Evolutionary conservation across 1,140 invertebrate species (phyloP).

Genomic region (Drosophila subobscura): DNA sequence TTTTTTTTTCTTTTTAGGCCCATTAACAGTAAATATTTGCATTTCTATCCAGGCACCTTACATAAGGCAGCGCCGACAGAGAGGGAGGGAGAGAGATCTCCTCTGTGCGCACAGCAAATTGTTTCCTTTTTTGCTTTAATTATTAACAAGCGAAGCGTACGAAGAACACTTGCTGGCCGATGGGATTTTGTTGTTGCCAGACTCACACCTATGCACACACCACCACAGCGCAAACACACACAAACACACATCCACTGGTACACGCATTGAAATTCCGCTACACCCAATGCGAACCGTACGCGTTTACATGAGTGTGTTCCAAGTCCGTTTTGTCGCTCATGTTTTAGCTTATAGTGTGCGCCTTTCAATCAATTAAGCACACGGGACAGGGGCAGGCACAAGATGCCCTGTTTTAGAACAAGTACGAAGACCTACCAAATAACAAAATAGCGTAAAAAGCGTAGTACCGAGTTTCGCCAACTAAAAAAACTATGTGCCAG

Average conservation of each 20-base stretch:
- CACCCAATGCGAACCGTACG: constrained; percentile 37
- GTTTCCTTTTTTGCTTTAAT: constrained; percentile 50
- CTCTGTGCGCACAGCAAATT: constrained; percentile 20
- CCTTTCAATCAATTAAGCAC: constrained; percentile 15
- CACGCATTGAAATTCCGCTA: constrained; percentile 60
- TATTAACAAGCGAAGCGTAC: constrained; percentile 51
- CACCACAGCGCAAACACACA: constrained; percentile 10
- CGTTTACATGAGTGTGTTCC: constrained; percentile 64
- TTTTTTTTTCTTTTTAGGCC: constrained; percentile 10
- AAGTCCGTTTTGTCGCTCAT: constrained; percentile 41
- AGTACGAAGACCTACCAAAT: constrained; percentile 60
- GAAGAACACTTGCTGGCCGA: constrained; percentile 43
- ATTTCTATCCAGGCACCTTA: constrained; percentile 51
- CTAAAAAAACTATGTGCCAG: constrained; percentile 56
- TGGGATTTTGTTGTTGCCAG: constrained; percentile 53
- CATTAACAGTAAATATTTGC: constrained; percentile 32
- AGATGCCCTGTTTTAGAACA: not conserved
- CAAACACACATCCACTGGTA: constrained; percentile 10
- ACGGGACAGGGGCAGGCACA: not conserved
- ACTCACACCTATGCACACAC: constrained; percentile 27
- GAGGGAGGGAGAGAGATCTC: too few species aligned
- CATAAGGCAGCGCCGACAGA: constrained; percentile 37
- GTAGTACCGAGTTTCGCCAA: constrained; percentile 61
- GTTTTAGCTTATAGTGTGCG: constrained; percentile 8
- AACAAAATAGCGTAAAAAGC: constrained; percentile 76